Percentiles rank a stretch among this genome's conserved stretches.
phyloP scores from a whole-genome alignment of 1,140 invertebrate species.

The Calliopsis andreniformis region DNA sequence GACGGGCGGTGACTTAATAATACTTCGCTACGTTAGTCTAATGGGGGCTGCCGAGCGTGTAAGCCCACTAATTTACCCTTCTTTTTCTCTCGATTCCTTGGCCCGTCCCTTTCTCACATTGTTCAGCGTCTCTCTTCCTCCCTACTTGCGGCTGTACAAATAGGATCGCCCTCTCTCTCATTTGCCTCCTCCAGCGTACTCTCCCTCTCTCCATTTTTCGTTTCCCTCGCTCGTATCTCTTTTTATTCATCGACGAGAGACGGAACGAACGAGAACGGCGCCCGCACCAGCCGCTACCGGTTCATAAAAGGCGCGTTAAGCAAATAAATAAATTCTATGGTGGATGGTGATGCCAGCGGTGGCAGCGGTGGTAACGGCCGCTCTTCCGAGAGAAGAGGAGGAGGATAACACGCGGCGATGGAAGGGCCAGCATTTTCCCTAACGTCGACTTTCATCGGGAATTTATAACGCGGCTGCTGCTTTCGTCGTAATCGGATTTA shows the following conservation, averaged over 20 bases:
- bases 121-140: slow-evolving; percentile 13
- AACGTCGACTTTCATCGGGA: slow-evolving; percentile 55
- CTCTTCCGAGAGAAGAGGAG: not conserved
- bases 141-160: not conserved
- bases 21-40: slow-evolving; percentile 74
- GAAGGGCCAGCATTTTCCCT: slow-evolving; percentile 41
- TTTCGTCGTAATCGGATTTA: slow-evolving; percentile 57
- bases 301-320: slow-evolving; percentile 60
- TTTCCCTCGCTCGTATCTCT: not conserved
- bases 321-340: slow-evolving; percentile 52
- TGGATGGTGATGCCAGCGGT: not conserved
- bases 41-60: slow-evolving; percentile 73
- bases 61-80: slow-evolving; percentile 74
- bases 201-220: not conserved
- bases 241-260: slow-evolving; percentile 35
- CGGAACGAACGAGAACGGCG: slow-evolving; percentile 18
- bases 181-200: slow-evolving; percentile 27
- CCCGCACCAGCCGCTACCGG: slow-evolving; percentile 27
- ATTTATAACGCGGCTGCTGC: slow-evolving; percentile 55
- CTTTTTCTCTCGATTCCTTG: slow-evolving; percentile 48
- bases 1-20: slow-evolving; percentile 76
- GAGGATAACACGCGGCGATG: not conserved
- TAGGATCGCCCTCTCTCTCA: slow-evolving; percentile 16
- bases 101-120: slow-evolving; percentile 41
- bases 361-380: not conserved